These are phyloP conservation scores for Laspeyria flexula DNA, from an alignment of 2,888 invertebrate species.

Conservation along the genomic window DNA sequence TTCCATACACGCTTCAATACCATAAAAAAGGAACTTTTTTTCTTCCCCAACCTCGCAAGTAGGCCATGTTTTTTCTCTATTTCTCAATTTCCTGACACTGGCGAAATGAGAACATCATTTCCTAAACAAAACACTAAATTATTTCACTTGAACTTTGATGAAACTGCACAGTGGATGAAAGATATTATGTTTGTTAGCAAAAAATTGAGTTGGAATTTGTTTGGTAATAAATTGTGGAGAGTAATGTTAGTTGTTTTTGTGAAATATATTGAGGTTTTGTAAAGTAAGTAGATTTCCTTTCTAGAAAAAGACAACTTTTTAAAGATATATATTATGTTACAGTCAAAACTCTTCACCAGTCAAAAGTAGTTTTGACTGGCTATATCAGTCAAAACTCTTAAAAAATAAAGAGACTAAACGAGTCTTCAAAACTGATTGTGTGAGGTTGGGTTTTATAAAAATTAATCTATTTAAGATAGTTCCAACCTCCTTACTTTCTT, in stretches of 20 bases:
- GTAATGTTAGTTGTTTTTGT: background rate
- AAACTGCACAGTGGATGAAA: background rate
- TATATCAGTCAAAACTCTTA: no score
- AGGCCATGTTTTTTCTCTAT: conserved; percentile 11
- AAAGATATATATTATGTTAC: no score
- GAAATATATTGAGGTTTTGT: background rate
- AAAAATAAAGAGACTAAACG: no score
- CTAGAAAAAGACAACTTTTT: no score
- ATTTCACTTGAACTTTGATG: background rate
- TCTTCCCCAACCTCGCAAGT: conserved; percentile 1
- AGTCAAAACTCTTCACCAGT: no score
- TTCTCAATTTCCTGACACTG: conserved; percentile 31
- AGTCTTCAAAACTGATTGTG: no score
- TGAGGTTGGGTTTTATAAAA: no score
- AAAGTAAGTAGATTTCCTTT: no score
- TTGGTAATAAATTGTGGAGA: background rate
- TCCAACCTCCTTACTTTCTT: no score
- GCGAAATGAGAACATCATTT: conserved; percentile 16
- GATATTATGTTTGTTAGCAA: background rate
- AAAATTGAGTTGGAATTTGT: background rate
- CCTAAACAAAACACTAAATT: conserved; percentile 19
- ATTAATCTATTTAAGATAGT: no score
- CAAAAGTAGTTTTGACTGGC: no score
- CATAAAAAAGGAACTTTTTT: conserved; percentile 19
- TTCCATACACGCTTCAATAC: conserved; percentile 6